A percentile compares a stretch with the other conserved stretches of the same genome.
These are phyloP conservation scores for Busseola fusca DNA, from an alignment of 2,888 invertebrate species.

Conservation along the genomic window DNA sequence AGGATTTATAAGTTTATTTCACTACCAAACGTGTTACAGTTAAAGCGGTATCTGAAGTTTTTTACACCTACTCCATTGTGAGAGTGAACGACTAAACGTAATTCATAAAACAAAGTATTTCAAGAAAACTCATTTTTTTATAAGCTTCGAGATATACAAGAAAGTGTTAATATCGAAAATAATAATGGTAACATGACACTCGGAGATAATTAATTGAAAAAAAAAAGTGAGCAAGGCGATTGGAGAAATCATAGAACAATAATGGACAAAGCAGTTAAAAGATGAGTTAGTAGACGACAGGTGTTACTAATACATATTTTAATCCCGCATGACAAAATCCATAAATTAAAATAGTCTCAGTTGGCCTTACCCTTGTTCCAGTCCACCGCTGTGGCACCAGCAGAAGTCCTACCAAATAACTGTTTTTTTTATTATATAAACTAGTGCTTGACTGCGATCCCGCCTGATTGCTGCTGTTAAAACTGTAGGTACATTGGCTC, in stretches of 20 bases:
- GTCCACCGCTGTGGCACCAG: background rate
- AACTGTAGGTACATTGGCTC: no score
- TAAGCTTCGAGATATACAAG: conserved; percentile 25
- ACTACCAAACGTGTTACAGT: conserved; percentile 14
- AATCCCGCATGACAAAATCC: background rate
- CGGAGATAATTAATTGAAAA: conserved; percentile 12
- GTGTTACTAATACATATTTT: conserved; percentile 9
- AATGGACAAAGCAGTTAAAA: conserved; percentile 12
- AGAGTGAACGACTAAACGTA: conserved; percentile 10
- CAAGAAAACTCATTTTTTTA: conserved; percentile 17
- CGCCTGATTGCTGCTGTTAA: background rate
- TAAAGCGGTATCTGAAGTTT: conserved; percentile 12
- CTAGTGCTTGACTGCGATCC: no score
- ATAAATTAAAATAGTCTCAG: background rate
- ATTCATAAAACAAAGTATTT: conserved; percentile 11
- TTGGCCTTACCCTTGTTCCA: background rate
- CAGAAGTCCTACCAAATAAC: background rate
- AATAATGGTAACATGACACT: conserved; percentile 35
- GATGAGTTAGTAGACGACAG: background rate
- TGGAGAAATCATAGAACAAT: conserved; percentile 1
- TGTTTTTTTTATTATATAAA: no score
- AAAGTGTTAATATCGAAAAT: conserved; percentile 26
- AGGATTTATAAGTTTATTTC: conserved; percentile 6
- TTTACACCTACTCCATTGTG: conserved; percentile 7
- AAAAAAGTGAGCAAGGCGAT: conserved; percentile 30